Evolutionary conservation across 2,113 vertebrate species (phyloP).

Genomic region (Cottus gobio): DNA sequence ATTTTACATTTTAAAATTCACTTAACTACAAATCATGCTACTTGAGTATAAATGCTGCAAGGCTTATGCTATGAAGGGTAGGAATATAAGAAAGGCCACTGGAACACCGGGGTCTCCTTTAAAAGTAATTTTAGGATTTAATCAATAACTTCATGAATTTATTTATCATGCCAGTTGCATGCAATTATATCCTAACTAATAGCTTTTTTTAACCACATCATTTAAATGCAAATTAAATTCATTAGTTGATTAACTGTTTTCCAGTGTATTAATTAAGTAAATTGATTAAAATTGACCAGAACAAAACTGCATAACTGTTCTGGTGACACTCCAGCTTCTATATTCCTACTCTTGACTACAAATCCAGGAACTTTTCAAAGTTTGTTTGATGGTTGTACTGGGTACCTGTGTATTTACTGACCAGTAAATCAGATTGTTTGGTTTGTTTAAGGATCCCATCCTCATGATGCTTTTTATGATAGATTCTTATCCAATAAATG

Average conservation of each 20-base stretch:
- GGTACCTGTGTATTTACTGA: too few species aligned
- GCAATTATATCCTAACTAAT: constrained; percentile 4
- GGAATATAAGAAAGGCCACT: background rate
- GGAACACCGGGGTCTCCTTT: background rate
- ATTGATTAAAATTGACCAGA: constrained; percentile 2
- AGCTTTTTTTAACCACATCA: background rate
- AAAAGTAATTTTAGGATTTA: constrained; percentile 1
- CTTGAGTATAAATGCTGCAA: background rate
- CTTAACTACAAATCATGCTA: background rate
- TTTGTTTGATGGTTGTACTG: constrained; percentile 6
- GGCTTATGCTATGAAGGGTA: background rate
- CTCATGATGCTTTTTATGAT: too few species aligned
- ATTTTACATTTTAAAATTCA: constrained; percentile 10
- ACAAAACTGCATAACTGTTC: background rate
- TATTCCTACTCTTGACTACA: background rate
- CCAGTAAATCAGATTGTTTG: too few species aligned
- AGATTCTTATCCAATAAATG: background rate
- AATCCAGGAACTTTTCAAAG: constrained; percentile 6
- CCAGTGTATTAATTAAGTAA: constrained; percentile 1
- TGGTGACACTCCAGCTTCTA: background rate
- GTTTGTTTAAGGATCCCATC: too few species aligned
- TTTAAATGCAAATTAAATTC: constrained; percentile 5
- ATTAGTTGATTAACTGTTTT: constrained; percentile 4
- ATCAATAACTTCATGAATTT: background rate
- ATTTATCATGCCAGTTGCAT: background rate